Conservation (phyloP, 2,113 vertebrate genomes). For the Gracilinanus agilis region DNA sequence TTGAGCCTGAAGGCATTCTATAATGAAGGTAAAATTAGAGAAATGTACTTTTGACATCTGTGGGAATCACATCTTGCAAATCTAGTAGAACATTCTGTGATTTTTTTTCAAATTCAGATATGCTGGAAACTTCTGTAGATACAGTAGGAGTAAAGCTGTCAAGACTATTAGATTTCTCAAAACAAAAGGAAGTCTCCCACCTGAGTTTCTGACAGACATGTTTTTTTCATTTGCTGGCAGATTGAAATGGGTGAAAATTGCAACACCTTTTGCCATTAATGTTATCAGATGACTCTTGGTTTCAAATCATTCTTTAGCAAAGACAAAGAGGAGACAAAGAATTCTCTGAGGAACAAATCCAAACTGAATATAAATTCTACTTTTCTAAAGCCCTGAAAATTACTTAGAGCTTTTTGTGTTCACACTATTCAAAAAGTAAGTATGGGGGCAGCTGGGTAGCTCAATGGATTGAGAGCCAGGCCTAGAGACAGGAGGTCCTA, state of each 20-base stretch:
- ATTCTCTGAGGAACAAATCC: slow-evolving; percentile 42
- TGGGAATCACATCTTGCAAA: slow-evolving; percentile 70
- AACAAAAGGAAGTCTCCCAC: slow-evolving; percentile 55
- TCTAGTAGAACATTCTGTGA: slow-evolving; percentile 17
- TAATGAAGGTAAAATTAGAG: slow-evolving; percentile 81
- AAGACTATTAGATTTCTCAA: slow-evolving; percentile 51
- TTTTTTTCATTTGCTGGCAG: slow-evolving; percentile 52
- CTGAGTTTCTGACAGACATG: slow-evolving; percentile 23
- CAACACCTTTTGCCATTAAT: slow-evolving; percentile 67
- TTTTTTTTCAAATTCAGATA: slow-evolving; percentile 57
- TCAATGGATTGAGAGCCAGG: too few species aligned
- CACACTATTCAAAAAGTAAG: slow-evolving; percentile 19
- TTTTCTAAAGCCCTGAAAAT: background rate
- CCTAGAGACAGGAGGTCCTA: too few species aligned
- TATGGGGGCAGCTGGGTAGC: too few species aligned
- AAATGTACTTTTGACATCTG: slow-evolving; percentile 72
- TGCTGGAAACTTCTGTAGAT: slow-evolving; percentile 62
- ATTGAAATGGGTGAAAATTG: slow-evolving; percentile 69
- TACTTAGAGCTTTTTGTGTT: slow-evolving; percentile 32
- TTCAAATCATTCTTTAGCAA: slow-evolving; percentile 59
- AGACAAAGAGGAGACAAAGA: slow-evolving; percentile 49
- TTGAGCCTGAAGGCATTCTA: slow-evolving; percentile 68
- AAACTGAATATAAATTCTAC: slow-evolving; percentile 42
- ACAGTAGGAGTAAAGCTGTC: slow-evolving; percentile 57
- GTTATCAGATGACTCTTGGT: slow-evolving; percentile 59